These are phyloP conservation scores for Hassar affinis DNA, from an alignment of 2,113 vertebrate genomes.

Conservation along the genomic window DNA sequence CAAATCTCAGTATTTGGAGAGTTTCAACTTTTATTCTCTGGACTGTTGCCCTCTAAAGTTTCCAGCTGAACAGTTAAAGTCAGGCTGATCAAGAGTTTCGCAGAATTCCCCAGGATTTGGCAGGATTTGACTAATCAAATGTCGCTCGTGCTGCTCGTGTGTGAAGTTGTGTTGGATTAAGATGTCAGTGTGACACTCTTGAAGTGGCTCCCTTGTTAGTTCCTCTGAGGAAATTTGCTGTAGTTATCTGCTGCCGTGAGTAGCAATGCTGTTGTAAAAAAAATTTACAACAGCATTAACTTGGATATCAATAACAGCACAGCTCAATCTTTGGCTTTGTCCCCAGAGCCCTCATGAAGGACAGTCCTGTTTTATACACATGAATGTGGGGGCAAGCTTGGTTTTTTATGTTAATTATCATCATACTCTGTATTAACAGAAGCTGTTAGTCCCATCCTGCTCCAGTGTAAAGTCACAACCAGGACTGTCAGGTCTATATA, in stretches of 20 bases:
- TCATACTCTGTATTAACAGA: background rate
- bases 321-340: background rate
- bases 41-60: background rate
- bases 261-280: no score
- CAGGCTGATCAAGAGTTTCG: background rate
- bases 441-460: background rate
- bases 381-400: background rate
- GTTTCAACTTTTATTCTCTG: background rate
- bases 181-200: slow-evolving; percentile 13
- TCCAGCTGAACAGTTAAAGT: slow-evolving; percentile 6
- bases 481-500: background rate
- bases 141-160: background rate
- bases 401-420: slow-evolving; percentile 19
- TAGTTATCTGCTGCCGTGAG: slow-evolving; percentile 16
- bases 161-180: slow-evolving; percentile 20
- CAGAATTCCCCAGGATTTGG: slow-evolving; percentile 4
- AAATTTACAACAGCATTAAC: background rate
- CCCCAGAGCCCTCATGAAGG: background rate
- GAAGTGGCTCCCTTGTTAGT: slow-evolving; percentile 8
- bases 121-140: slow-evolving; percentile 14
- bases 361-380: background rate
- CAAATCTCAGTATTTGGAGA: background rate
- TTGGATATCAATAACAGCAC: slow-evolving; percentile 6
- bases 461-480: background rate
- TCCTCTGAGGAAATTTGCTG: background rate